phyloP scores from a whole-genome alignment of 2,797 vertebrate genomes.

The Pitangus sulphuratus region DNA sequence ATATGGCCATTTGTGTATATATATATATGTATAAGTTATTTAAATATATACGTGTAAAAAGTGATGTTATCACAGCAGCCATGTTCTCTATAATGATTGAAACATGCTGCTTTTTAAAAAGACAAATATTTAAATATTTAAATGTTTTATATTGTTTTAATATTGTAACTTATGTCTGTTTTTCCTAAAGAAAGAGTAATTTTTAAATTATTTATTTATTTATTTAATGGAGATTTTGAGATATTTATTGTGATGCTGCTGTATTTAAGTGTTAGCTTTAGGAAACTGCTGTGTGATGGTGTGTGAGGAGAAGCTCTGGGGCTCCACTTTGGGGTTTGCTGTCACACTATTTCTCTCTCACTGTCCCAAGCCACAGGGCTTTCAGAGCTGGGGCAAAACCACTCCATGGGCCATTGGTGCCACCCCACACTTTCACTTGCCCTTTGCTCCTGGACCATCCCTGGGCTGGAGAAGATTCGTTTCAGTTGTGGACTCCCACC shows the following conservation, averaged over 20 bases:
- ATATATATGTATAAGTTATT: neutral
- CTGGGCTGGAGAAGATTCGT: neutral
- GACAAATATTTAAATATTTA: neutral
- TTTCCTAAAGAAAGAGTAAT: neutral
- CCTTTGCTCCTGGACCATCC: neutral
- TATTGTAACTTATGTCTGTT: neutral
- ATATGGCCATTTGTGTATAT: rapidly evolving
- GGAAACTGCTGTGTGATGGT: neutral
- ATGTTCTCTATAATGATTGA: neutral
- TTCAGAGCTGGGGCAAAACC: neutral
- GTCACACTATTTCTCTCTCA: neutral
- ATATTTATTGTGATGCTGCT: neutral
- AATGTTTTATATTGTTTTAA: neutral
- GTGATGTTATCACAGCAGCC: neutral
- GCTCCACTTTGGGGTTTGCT: neutral
- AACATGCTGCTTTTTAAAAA: neutral
- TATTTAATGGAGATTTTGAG: neutral
- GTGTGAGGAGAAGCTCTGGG: neutral
- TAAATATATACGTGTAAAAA: neutral
- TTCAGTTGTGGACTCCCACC: neutral
- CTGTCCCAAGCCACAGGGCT: neutral
- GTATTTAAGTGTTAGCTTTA: neutral
- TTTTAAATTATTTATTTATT: neutral
- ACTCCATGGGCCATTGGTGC: rapidly evolving
- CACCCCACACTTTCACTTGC: neutral